A percentile compares a stretch with the other conserved stretches of the same genome.
Conservation (phyloP, 2,797 vertebrate species). For the Avahi laniger region DNA sequence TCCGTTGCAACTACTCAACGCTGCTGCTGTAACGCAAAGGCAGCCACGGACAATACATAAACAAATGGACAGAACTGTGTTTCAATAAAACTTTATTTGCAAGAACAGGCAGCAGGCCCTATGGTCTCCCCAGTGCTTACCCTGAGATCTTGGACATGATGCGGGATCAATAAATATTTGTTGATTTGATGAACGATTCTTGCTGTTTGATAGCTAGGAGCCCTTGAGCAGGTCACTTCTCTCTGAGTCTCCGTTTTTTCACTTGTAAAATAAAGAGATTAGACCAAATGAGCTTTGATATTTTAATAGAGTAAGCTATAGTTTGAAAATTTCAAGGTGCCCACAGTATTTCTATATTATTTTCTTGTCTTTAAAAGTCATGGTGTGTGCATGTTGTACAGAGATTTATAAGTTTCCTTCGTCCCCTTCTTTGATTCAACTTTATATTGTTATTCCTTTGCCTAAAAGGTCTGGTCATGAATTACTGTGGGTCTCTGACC, state of each 20-base stretch:
- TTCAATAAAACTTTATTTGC: constrained; percentile 53
- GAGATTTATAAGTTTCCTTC: background rate
- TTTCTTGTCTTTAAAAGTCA: background rate
- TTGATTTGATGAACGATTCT: background rate
- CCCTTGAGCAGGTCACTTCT: background rate
- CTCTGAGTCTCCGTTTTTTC: background rate
- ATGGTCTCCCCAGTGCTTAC: background rate
- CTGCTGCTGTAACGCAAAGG: background rate
- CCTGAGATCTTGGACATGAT: background rate
- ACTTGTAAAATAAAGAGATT: background rate
- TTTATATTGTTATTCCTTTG: background rate
- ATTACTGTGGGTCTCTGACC: background rate
- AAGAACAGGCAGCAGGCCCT: background rate
- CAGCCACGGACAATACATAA: background rate
- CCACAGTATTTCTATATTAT: background rate
- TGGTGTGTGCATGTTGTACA: rapidly evolving
- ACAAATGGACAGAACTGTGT: background rate
- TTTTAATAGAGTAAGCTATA: too few relatives aligned
- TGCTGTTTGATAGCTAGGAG: background rate
- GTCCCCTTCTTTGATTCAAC: background rate
- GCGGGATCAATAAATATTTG: background rate
- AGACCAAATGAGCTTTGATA: background rate
- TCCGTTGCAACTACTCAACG: background rate
- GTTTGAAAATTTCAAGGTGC: background rate
- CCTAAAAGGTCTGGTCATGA: background rate